phyloP scores from a whole-genome alignment of 2,113 vertebrate species.

The Rhinichthys klamathensis region DNA sequence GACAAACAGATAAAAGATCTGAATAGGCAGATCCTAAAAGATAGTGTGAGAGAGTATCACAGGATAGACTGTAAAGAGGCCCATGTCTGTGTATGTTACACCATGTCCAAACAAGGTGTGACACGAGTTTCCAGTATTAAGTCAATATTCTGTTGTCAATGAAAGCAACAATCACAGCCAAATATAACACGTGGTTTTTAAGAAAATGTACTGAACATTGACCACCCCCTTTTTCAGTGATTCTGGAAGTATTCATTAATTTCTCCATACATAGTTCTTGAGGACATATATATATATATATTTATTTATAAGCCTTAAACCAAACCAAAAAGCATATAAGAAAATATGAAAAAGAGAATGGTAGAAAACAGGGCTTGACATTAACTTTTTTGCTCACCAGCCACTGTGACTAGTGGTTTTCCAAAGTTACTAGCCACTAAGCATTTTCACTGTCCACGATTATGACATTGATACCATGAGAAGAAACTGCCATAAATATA shows the following conservation, averaged over 20 bases:
- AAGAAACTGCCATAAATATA: no score
- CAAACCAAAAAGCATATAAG: not conserved
- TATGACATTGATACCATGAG: no score
- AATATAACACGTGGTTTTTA: no score
- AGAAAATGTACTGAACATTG: not conserved
- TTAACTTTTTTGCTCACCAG: no score
- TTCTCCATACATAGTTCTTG: not conserved
- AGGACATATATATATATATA: no score
- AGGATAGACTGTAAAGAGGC: not conserved
- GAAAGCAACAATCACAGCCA: not conserved
- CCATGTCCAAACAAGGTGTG: not conserved
- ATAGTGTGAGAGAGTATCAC: constrained; percentile 6
- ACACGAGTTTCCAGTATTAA: not conserved
- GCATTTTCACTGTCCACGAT: no score
- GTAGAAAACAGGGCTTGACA: no score
- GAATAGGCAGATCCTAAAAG: not conserved
- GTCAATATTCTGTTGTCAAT: not conserved
- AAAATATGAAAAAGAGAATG: not conserved
- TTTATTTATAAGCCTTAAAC: no score
- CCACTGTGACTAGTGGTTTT: no score
- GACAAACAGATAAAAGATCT: constrained; percentile 10
- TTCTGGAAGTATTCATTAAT: not conserved
- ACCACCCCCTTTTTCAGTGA: not conserved
- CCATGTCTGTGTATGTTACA: not conserved
- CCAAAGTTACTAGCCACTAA: no score